Percentiles rank a stretch among this genome's conserved stretches.
Evolutionary conservation across 2,113 vertebrate genomes (phyloP).

Genomic region (Epinephelus moara): DNA sequence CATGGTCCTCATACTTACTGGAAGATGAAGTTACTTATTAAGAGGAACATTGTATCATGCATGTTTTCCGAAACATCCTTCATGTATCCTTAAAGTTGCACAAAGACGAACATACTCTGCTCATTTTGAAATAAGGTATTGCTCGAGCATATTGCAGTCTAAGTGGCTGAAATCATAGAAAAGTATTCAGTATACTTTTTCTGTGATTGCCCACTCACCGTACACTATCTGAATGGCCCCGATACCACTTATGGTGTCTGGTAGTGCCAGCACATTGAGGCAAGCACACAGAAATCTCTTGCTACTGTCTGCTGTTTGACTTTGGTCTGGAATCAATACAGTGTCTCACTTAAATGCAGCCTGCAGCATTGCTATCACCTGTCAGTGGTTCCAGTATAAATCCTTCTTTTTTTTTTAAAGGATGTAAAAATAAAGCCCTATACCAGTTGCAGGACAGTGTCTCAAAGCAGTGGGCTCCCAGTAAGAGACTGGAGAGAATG

Average conservation of each 20-base stretch:
- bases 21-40: background rate
- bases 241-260: conserved; percentile 16
- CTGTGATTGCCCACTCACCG: conserved; percentile 11
- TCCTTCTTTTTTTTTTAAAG: background rate
- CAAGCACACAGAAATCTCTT: conserved; percentile 16
- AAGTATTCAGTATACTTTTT: conserved; percentile 10
- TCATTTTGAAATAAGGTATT: background rate
- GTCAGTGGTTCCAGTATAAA: conserved; percentile 2
- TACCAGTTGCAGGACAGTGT: conserved; percentile 5
- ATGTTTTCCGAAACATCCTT: background rate
- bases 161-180: conserved; percentile 30
- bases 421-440: background rate
- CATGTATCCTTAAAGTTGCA: background rate
- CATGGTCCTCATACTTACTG: background rate
- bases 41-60: background rate
- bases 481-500: conserved; percentile 6
- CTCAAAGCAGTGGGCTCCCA: background rate
- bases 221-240: conserved; percentile 10
- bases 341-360: conserved; percentile 37
- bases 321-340: conserved; percentile 42
- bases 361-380: conserved; percentile 24
- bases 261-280: conserved; percentile 16
- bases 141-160: conserved; percentile 13
- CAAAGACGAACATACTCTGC: background rate
- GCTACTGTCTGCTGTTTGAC: conserved; percentile 8